These are phyloP conservation scores for Esox lucius DNA, from an alignment of 2,797 vertebrate genomes.

Conservation along the genomic window DNA sequence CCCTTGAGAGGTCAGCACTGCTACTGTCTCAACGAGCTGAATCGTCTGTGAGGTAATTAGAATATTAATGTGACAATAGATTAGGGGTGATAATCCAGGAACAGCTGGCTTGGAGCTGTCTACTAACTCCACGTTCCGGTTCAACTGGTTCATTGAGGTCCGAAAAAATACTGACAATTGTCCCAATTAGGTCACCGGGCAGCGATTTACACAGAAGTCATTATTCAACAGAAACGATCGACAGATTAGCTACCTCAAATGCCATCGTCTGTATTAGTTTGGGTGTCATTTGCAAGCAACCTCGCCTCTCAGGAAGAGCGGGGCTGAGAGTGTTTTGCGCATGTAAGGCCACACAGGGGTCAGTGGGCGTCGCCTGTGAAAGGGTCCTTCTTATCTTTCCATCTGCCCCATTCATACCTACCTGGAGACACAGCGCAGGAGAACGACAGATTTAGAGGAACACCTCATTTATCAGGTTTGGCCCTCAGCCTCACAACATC, in stretches of 20 bases:
- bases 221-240: too few species aligned
- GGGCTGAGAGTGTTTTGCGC: background rate
- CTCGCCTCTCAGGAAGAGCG: too few species aligned
- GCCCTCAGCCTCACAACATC: background rate
- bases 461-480: constrained; percentile 35
- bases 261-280: too few species aligned
- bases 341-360: constrained; percentile 46
- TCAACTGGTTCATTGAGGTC: background rate
- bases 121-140: constrained; percentile 13
- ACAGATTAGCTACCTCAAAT: too few species aligned
- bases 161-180: background rate
- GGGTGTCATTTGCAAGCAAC: too few species aligned
- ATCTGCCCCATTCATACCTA: constrained; percentile 55
- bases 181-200: constrained; percentile 3
- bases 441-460: background rate
- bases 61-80: constrained; percentile 13
- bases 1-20: constrained; percentile 10
- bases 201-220: background rate
- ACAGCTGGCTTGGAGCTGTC: constrained; percentile 20
- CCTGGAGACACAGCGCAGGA: constrained; percentile 3
- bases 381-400: constrained; percentile 47
- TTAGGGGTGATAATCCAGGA: background rate
- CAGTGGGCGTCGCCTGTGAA: constrained; percentile 44
- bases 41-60: constrained; percentile 14
- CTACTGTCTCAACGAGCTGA: background rate